Evolutionary conservation across 2,888 invertebrate species (phyloP).

Genomic region (Lymantria monacha): DNA sequence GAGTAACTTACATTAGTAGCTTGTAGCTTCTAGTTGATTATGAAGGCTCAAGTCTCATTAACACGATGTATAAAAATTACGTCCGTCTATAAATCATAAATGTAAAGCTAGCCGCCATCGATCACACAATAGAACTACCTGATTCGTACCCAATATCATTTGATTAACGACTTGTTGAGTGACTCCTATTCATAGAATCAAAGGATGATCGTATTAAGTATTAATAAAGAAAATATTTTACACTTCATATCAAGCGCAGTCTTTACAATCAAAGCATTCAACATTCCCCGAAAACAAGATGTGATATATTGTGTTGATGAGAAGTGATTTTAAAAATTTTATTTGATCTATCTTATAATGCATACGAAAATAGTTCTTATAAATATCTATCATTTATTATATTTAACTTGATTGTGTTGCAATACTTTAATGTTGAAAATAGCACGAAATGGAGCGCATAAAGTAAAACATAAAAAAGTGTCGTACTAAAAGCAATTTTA

Average conservation of each 20-base stretch:
- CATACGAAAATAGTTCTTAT: too few species aligned
- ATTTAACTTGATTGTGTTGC: too few species aligned
- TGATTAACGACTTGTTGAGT: slow-evolving; percentile 82
- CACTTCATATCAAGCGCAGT: slow-evolving; percentile 55
- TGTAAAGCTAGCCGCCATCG: slow-evolving; percentile 64
- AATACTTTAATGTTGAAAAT: too few species aligned
- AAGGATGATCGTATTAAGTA: slow-evolving; percentile 76
- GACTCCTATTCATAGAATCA: slow-evolving; percentile 76
- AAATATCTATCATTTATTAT: too few species aligned
- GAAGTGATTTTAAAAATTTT: slow-evolving; percentile 35
- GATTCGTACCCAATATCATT: slow-evolving; percentile 73
- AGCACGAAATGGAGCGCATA: too few species aligned
- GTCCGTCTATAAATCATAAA: slow-evolving; percentile 66
- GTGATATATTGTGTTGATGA: slow-evolving; percentile 42
- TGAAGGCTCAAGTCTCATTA: slow-evolving; percentile 51
- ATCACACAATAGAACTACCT: slow-evolving; percentile 76
- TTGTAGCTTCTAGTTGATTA: slow-evolving; percentile 37
- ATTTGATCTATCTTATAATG: slow-evolving; percentile 11
- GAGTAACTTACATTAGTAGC: slow-evolving; percentile 54
- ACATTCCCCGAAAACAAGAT: slow-evolving; percentile 35
- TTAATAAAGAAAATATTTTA: slow-evolving; percentile 74
- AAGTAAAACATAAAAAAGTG: too few species aligned
- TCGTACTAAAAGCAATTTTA: not conserved
- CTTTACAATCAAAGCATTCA: slow-evolving; percentile 29
- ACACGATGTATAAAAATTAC: slow-evolving; percentile 64